Evolutionary conservation across 2,888 invertebrate species (phyloP), one percentile per base, ranked within the genome.

Genomic region (Hyalella azteca): DNA sequence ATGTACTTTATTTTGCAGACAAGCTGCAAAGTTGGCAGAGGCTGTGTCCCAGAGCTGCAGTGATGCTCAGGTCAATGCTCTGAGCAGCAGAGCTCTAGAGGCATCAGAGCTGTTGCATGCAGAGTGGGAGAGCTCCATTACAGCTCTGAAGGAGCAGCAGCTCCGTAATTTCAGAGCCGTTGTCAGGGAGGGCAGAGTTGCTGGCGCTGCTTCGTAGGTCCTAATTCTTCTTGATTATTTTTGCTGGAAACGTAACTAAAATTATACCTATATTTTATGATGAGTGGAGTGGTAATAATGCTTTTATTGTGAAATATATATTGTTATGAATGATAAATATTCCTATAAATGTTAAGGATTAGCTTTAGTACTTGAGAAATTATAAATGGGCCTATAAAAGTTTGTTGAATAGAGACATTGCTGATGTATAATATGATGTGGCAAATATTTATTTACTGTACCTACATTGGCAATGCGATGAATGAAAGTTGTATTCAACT

Each of bases 21-120:
- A 82, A 54, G 79, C 79, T 13, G 26, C 76, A 41, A 78, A 82
- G 77, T 60, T 84, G 79, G 73, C 78, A 40, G 73, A 78, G 32
- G 79, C 79, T 22, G 81, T 84, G 59, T 81, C 81, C 0, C 66
- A 54, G 19, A 66, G 79, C 41, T 50, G 82, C 60, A 95, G 94
- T 0, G 95, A 95, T 87, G 92, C 91, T 81, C 91, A 96, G 86
- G 95, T 97, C 78, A 97, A 96, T 87, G 91, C 92, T 85, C 90
- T 97, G 84, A 93, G 95, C 0, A 92, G 92, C 0, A 90, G 91
- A 85, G 89, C 89, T 81, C 95, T 88, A 85, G 88, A 96, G 87
- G 87, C 87, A 78, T 86, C 86, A 13, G 87, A 88, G 86, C 86
- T 88, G 81, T 36, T 78, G 26, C 78, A 78, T 54, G 82, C 78